Conservation (phyloP, 2,113 vertebrate genomes). For the Morone saxatilis region DNA sequence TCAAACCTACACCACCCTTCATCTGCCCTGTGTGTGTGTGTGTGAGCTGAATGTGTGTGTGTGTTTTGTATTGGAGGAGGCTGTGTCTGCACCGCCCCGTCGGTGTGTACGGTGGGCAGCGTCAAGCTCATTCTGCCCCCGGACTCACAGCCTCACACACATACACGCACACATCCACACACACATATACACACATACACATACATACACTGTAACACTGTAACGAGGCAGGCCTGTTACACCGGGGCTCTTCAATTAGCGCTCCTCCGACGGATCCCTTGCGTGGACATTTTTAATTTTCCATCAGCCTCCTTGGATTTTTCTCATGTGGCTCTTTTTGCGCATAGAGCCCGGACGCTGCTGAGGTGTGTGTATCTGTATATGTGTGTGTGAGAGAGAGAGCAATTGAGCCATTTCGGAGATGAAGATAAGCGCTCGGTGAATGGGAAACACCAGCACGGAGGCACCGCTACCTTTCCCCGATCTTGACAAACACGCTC, state of each 20-base stretch:
- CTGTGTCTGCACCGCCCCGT: slow-evolving; percentile 60
- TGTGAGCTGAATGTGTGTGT: not conserved
- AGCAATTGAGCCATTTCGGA: slow-evolving; percentile 17
- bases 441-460: slow-evolving; percentile 78
- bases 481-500: slow-evolving; percentile 39
- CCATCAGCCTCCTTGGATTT: slow-evolving; percentile 44
- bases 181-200: not conserved
- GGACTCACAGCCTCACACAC: slow-evolving; percentile 37
- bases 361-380: slow-evolving; percentile 36
- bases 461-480: slow-evolving; percentile 47
- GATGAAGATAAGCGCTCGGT: slow-evolving; percentile 53
- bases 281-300: slow-evolving; percentile 65
- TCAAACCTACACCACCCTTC: not conserved
- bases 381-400: not conserved
- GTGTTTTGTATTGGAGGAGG: slow-evolving; percentile 11
- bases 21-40: not conserved
- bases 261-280: slow-evolving; percentile 52
- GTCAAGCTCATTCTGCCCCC: slow-evolving; percentile 39
- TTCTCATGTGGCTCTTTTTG: slow-evolving; percentile 51
- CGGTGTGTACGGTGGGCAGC: slow-evolving; percentile 46
- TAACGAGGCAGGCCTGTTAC: slow-evolving; percentile 42
- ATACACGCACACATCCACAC: not conserved
- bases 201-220: slow-evolving; percentile 12
- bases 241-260: slow-evolving; percentile 47
- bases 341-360: slow-evolving; percentile 47